Evolutionary conservation across 2,888 invertebrate species (phyloP).

Genomic region (Neoaliturus tenellus): DNA sequence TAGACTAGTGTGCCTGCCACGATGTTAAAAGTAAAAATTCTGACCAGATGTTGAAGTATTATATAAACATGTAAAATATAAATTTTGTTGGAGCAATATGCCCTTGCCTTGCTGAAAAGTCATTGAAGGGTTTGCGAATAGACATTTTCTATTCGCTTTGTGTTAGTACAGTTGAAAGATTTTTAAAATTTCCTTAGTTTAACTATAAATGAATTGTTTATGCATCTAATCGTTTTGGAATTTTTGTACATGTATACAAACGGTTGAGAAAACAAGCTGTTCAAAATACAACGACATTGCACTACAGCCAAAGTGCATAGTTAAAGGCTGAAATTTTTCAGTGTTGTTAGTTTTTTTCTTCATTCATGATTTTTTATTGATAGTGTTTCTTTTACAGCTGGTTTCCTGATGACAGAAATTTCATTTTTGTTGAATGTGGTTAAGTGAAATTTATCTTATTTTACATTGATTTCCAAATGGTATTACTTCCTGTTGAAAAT

Average conservation of each 20-base stretch:
- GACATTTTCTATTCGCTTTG: background rate
- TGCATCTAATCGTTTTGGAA: background rate
- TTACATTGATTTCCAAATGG: background rate
- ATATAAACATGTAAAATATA: background rate
- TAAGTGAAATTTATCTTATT: background rate
- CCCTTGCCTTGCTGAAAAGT: slow-evolving; percentile 4
- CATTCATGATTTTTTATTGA: too few relatives aligned
- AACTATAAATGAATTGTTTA: background rate
- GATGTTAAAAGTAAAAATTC: slow-evolving; percentile 26
- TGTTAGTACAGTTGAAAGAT: background rate
- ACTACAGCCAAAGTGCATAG: background rate
- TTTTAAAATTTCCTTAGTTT: background rate
- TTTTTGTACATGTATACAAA: background rate
- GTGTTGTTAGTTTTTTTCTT: background rate
- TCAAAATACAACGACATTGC: slow-evolving; percentile 48
- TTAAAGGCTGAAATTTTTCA: background rate
- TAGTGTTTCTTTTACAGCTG: too few relatives aligned
- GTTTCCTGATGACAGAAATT: too few relatives aligned
- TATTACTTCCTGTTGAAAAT: slow-evolving; percentile 3
- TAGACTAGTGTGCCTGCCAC: slow-evolving; percentile 44
- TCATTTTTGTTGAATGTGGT: too few relatives aligned
- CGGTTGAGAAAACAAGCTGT: slow-evolving; percentile 14
- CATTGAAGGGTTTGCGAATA: background rate
- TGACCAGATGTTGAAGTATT: slow-evolving; percentile 38
- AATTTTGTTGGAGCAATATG: slow-evolving; percentile 45